These are phyloP conservation scores for Hiodon tergisus DNA, from an alignment of 2,113 vertebrate genomes.

Conservation along the genomic window DNA sequence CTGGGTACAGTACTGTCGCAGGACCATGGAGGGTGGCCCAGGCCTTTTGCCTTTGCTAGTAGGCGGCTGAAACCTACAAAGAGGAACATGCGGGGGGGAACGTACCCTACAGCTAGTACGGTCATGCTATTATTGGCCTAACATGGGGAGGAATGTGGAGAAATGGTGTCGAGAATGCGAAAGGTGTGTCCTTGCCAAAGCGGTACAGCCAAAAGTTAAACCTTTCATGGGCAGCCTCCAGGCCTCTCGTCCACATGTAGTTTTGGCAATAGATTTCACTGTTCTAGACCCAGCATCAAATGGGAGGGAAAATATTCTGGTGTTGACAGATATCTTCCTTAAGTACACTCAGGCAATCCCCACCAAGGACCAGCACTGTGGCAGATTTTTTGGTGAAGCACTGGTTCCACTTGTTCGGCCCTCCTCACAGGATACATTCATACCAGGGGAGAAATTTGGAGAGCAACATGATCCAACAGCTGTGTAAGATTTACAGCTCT, in stretches of 20 bases:
- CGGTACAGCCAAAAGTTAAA: neutral
- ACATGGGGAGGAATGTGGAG: slow-evolving; percentile 7
- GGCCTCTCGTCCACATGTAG: neutral
- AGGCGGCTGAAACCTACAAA: neutral
- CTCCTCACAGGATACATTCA: too few species aligned
- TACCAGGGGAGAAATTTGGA: too few species aligned
- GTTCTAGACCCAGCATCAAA: neutral
- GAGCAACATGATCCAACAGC: too few species aligned
- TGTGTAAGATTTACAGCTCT: too few species aligned
- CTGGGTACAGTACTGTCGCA: slow-evolving; percentile 7
- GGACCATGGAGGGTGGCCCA: neutral
- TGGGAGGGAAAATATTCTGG: slow-evolving; percentile 9
- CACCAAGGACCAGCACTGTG: neutral
- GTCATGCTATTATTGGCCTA: neutral
- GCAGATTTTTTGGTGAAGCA: neutral
- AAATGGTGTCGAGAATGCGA: neutral
- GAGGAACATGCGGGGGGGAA: neutral
- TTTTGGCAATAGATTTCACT: neutral
- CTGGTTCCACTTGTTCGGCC: slow-evolving; percentile 7
- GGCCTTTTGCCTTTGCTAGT: neutral
- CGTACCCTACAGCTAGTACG: neutral
- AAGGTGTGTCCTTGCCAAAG: slow-evolving; percentile 1
- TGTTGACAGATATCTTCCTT: slow-evolving; percentile 8
- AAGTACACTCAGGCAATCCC: slow-evolving; percentile 9
- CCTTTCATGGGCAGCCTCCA: neutral